Percentiles rank a stretch among this genome's conserved stretches.
Conservation (phyloP, 1,140 invertebrate genomes). For the Micrasema longulum region DNA sequence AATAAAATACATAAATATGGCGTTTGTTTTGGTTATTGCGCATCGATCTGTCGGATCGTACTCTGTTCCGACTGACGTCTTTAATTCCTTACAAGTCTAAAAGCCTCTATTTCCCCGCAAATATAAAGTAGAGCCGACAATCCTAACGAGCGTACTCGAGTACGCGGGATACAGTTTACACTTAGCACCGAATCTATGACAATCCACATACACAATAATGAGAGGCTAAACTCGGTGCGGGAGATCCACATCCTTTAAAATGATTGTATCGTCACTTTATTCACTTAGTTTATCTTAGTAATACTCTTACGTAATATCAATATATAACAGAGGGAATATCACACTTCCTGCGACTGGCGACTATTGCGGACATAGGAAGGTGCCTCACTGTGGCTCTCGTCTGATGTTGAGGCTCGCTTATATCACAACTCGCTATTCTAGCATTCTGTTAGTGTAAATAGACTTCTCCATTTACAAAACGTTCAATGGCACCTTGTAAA, state of each 20-base stretch:
- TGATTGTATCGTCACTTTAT: slow-evolving; percentile 55
- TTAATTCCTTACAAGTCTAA: slow-evolving; percentile 30
- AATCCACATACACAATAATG: slow-evolving; percentile 13
- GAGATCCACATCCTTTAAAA: slow-evolving; percentile 44
- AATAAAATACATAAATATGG: slow-evolving; percentile 33
- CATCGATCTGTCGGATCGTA: neutral
- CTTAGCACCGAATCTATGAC: slow-evolving; percentile 43
- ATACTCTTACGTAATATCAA: slow-evolving; percentile 50
- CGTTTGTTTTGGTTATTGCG: slow-evolving; percentile 38
- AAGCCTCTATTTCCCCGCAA: slow-evolving; percentile 26
- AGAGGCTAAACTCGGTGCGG: slow-evolving; percentile 15
- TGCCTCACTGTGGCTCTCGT: slow-evolving; percentile 1
- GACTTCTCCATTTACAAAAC: too few species aligned
- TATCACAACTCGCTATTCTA: too few species aligned
- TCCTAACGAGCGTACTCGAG: neutral
- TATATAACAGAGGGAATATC: slow-evolving; percentile 48
- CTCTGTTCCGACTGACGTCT: slow-evolving; percentile 6
- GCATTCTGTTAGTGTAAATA: too few species aligned
- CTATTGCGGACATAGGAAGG: too few species aligned
- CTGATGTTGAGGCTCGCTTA: neutral
- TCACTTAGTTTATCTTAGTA: slow-evolving; percentile 44
- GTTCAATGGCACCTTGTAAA: too few species aligned
- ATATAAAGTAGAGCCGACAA: slow-evolving; percentile 19
- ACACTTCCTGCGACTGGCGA: too few species aligned
- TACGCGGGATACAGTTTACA: neutral